A percentile compares a stretch with the other conserved stretches of the same genome.
These are phyloP conservation scores for Teleopsis dalmanni DNA, from an alignment of 1,140 invertebrate genomes.

Conservation along the genomic window DNA sequence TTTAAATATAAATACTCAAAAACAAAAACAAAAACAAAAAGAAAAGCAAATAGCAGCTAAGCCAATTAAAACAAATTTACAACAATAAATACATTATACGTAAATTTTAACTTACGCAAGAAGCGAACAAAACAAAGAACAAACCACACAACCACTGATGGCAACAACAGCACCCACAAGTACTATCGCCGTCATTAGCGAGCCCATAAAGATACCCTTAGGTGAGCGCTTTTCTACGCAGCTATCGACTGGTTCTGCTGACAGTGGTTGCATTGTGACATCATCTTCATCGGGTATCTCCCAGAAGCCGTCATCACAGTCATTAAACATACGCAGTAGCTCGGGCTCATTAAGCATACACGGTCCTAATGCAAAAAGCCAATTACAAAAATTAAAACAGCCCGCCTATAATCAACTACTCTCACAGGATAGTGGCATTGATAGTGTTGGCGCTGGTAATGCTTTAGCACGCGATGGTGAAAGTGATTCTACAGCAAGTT, in stretches of 20 bases:
- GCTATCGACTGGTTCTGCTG: conserved; percentile 38
- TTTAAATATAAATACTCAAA: too few species aligned
- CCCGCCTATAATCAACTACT: conserved; percentile 17
- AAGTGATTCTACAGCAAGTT: conserved; percentile 6
- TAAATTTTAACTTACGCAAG: conserved; percentile 9
- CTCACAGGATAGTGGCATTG: conserved; percentile 40
- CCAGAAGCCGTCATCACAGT: background rate
- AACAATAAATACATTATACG: background rate
- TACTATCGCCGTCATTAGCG: conserved; percentile 8
- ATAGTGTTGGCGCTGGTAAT: conserved; percentile 15
- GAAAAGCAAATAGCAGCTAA: conserved; percentile 7
- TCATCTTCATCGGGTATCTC: background rate
- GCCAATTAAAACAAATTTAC: conserved; percentile 5
- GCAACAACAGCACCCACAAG: conserved; percentile 13
- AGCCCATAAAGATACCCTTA: conserved; percentile 35
- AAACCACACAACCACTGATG: conserved; percentile 11
- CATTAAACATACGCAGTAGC: conserved; percentile 27
- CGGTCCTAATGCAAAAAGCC: conserved; percentile 27
- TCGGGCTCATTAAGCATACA: conserved; percentile 34
- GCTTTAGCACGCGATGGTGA: conserved; percentile 7
- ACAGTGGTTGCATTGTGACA: conserved; percentile 31
- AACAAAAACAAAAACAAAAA: conserved; percentile 6
- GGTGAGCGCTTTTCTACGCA: conserved; percentile 35
- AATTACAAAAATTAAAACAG: conserved; percentile 21
- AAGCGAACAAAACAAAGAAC: background rate